phyloP scores from a whole-genome alignment of 2,888 invertebrate species.

The Thelaira solivaga region DNA sequence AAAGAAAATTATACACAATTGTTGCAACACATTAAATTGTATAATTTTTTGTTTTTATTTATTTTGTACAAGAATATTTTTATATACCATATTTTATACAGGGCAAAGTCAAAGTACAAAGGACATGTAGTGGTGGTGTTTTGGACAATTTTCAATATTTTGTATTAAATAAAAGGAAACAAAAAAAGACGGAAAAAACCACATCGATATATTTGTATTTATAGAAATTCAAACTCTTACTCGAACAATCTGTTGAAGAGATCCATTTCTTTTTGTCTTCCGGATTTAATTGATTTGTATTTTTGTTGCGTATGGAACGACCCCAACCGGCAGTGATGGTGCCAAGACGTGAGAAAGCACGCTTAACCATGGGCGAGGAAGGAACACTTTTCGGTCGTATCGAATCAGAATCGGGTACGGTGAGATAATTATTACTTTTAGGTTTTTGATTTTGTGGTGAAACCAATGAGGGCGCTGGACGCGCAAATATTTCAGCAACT shows the following conservation, averaged over 20 bases:
- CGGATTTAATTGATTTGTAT: conserved; percentile 87
- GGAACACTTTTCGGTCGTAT: conserved; percentile 93
- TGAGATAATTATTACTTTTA: conserved; percentile 94
- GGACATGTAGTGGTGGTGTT: conserved; percentile 52
- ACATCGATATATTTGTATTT: conserved; percentile 75
- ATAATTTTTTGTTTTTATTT: conserved; percentile 16
- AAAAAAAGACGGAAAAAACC: conserved; percentile 63
- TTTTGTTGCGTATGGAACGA: conserved; percentile 90
- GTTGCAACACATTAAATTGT: conserved; percentile 52
- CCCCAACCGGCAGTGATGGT: conserved; percentile 95
- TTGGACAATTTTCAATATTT: conserved; percentile 35
- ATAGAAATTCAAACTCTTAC: conserved; percentile 79
- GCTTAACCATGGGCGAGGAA: conserved; percentile 94
- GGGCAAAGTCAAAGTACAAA: conserved; percentile 61
- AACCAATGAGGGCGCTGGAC: conserved; percentile 90
- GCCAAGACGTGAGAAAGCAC: conserved; percentile 92
- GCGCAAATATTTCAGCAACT: conserved; percentile 89
- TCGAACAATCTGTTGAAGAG: conserved; percentile 94
- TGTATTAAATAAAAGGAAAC: conserved; percentile 51
- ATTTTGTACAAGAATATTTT: conserved; percentile 49
- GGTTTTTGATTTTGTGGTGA: conserved; percentile 91
- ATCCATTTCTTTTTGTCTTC: conserved; percentile 95
- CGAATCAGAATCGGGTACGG: conserved; percentile 93
- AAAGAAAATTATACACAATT: conserved; percentile 13
- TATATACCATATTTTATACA: conserved; percentile 57